A percentile compares a stretch with the other conserved stretches of the same genome.
Conservation (phyloP, 2,888 invertebrate genomes). For the Agrilus mali region DNA sequence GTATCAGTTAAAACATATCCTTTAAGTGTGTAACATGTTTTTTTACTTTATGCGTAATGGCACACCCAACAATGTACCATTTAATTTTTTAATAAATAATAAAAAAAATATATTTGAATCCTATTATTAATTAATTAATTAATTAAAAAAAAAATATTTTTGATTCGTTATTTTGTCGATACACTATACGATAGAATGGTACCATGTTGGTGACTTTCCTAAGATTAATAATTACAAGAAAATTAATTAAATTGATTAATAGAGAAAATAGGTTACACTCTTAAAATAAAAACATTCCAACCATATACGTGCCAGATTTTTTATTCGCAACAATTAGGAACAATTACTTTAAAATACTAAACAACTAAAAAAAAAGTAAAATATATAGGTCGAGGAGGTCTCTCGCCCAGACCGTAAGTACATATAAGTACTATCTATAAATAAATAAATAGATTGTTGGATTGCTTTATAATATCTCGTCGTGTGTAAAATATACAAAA, state of each 20-base stretch:
- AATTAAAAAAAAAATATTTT: too few relatives aligned
- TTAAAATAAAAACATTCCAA: conserved; percentile 45
- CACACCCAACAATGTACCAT: too few relatives aligned
- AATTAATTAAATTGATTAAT: too few relatives aligned
- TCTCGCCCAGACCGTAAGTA: conserved; percentile 14
- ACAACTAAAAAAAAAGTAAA: conserved; percentile 17
- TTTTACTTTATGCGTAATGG: conserved; percentile 7
- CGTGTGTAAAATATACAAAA: conserved; percentile 12
- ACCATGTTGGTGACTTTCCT: too few relatives aligned
- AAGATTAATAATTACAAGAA: too few relatives aligned
- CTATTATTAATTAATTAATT: too few relatives aligned
- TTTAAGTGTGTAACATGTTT: conserved; percentile 19
- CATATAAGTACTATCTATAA: conserved; percentile 13
- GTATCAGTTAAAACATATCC: conserved; percentile 27
- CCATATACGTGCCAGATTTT: conserved; percentile 53
- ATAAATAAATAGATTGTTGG: conserved; percentile 12
- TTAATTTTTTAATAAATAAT: too few relatives aligned
- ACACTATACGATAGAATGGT: too few relatives aligned
- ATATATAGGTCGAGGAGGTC: conserved; percentile 13
- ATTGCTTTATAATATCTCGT: not conserved
- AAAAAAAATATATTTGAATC: too few relatives aligned
- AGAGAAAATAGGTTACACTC: conserved; percentile 12
- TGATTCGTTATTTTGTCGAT: too few relatives aligned
- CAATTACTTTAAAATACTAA: conserved; percentile 17
- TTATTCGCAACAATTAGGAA: conserved; percentile 35